Conservation (phyloP, 1,140 invertebrate genomes). For the Apis florea region DNA sequence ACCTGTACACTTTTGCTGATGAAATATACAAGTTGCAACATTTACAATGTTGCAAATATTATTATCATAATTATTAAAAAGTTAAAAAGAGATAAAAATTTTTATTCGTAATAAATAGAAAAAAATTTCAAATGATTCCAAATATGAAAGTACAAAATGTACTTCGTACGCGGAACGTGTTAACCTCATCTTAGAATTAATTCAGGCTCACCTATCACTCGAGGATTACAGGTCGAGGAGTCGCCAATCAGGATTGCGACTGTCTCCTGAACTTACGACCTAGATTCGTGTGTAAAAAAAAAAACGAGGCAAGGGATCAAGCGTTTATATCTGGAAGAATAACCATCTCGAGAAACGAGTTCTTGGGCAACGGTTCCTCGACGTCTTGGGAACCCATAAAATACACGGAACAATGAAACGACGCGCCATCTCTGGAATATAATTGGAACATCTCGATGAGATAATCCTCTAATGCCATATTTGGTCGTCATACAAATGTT, state of each 20-base stretch:
- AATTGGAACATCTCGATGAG: not conserved
- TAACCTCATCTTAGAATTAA: not conserved
- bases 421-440: not conserved
- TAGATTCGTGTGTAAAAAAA: conserved; percentile 44
- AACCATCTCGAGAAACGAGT: not conserved
- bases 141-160: no score
- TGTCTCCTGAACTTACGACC: conserved; percentile 63
- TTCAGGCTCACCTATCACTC: not conserved
- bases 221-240: conserved; percentile 21
- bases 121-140: no score
- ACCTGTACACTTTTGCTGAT: no score
- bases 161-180: no score
- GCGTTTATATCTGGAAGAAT: conserved; percentile 10
- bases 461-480: no score
- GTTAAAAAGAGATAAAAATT: no score
- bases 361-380: conserved; percentile 1
- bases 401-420: not conserved
- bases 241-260: conserved; percentile 22
- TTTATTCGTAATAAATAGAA: no score
- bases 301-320: not conserved
- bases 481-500: no score
- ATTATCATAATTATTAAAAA: no score
- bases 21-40: no score
- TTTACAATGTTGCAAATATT: no score
- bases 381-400: not conserved